Conservation (phyloP, 2,888 invertebrate species). For the Brachylomia viminalis region DNA sequence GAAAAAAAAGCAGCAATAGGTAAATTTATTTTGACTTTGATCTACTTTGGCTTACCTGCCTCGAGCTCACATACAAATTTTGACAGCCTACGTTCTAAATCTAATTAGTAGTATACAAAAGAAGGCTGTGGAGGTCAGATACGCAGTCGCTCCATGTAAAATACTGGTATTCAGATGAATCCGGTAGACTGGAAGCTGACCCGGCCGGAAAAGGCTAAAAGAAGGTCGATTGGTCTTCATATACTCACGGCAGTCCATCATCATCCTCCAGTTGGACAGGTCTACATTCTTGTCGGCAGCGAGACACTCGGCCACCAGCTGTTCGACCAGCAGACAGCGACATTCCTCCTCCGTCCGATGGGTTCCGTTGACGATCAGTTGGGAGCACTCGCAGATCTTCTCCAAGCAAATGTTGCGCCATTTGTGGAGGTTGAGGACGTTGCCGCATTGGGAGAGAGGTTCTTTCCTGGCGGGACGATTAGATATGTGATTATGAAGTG, state of each 20-base stretch:
- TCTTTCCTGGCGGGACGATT: slow-evolving; percentile 82
- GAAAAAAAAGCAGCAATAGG: no score
- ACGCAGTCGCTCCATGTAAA: no score
- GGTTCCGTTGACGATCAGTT: slow-evolving; percentile 86
- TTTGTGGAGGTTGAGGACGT: slow-evolving; percentile 92
- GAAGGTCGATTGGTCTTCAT: background rate
- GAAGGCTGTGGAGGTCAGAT: no score
- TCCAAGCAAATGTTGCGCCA: slow-evolving; percentile 94
- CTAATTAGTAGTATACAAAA: no score
- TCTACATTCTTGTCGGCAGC: slow-evolving; percentile 91
- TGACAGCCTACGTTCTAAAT: no score
- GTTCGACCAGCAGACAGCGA: slow-evolving; percentile 93
- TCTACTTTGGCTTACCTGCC: no score
- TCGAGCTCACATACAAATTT: no score
- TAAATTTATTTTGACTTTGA: no score
- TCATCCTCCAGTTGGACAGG: slow-evolving; percentile 93
- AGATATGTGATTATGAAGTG: background rate
- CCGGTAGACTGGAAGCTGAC: no score
- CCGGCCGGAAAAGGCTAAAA: no score
- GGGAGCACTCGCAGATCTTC: slow-evolving; percentile 93
- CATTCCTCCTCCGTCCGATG: slow-evolving; percentile 87
- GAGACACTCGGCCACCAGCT: slow-evolving; percentile 94
- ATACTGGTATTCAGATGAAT: no score
- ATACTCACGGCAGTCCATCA: slow-evolving; percentile 91
- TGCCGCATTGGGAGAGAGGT: slow-evolving; percentile 92